Evolutionary conservation across 2,888 invertebrate species (phyloP).

Genomic region (Catocala fraxini): DNA sequence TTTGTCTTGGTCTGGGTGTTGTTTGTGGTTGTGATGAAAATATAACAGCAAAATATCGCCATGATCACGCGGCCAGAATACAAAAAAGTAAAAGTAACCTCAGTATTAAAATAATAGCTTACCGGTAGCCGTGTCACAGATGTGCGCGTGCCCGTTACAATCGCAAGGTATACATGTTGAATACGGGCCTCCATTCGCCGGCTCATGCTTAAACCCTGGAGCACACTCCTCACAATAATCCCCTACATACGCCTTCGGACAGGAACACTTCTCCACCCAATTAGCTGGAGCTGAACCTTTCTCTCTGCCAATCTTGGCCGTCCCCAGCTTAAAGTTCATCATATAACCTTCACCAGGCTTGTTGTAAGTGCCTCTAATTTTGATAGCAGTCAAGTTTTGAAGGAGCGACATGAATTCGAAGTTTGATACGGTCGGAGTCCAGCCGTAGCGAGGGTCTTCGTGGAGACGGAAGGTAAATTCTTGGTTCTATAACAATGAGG

Average conservation of each 20-base stretch:
- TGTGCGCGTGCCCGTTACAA: slow-evolving; percentile 98
- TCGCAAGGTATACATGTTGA: slow-evolving; percentile 98
- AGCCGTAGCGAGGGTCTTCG: slow-evolving; percentile 96
- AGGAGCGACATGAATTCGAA: slow-evolving; percentile 97
- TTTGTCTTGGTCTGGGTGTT: no score
- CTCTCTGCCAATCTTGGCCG: slow-evolving; percentile 94
- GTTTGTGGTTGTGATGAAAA: no score
- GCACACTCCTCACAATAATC: slow-evolving; percentile 99
- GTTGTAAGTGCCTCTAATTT: slow-evolving; percentile 97
- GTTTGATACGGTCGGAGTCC: slow-evolving; percentile 96
- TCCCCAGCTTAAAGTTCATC: slow-evolving; percentile 95
- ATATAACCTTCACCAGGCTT: slow-evolving; percentile 94
- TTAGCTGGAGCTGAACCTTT: slow-evolving; percentile 90
- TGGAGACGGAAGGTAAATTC: slow-evolving; percentile 95
- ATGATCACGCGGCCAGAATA: no score
- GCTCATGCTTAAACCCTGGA: slow-evolving; percentile 97
- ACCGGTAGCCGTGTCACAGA: slow-evolving; percentile 98
- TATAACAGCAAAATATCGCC: no score
- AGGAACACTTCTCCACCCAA: slow-evolving; percentile 98
- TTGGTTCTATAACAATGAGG: slow-evolving; percentile 86
- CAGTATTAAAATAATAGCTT: slow-evolving; percentile 27
- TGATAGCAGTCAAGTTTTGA: slow-evolving; percentile 97
- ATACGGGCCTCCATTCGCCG: slow-evolving; percentile 97
- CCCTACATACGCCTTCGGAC: slow-evolving; percentile 95
- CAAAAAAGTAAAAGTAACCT: not conserved